These are phyloP conservation scores for Eupithecia exiguata DNA, from an alignment of 2,888 invertebrate genomes.

Conservation along the genomic window DNA sequence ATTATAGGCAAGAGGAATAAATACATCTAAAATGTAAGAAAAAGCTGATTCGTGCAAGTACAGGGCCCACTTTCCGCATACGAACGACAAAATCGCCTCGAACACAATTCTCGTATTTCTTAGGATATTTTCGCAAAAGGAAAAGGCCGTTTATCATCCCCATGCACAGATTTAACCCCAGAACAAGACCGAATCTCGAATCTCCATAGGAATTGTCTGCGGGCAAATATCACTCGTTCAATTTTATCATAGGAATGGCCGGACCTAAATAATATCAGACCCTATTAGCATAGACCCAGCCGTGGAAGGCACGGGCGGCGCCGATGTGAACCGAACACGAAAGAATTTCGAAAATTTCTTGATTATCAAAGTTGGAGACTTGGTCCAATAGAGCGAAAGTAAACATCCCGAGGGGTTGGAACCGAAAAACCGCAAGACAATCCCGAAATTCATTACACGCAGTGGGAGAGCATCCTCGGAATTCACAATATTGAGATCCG, in stretches of 20 bases:
- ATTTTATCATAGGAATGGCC: conserved; percentile 82
- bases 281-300: conserved; percentile 76
- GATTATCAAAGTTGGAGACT: conserved; percentile 53
- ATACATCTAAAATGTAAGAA: conserved; percentile 12
- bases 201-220: conserved; percentile 82
- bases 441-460: conserved; percentile 82
- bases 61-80: conserved; percentile 47
- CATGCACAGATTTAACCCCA: conserved; percentile 76
- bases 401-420: conserved; percentile 64
- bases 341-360: conserved; percentile 56
- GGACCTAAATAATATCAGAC: conserved; percentile 76
- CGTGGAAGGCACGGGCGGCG: conserved; percentile 68
- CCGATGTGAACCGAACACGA: conserved; percentile 52
- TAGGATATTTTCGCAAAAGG: conserved; percentile 63
- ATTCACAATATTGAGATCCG: conserved; percentile 82
- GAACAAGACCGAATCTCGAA: conserved; percentile 81
- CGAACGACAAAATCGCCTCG: conserved; percentile 48
- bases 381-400: conserved; percentile 61
- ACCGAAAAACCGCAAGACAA: conserved; percentile 81
- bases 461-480: conserved; percentile 75
- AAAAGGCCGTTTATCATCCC: conserved; percentile 72
- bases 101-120: conserved; percentile 37
- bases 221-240: conserved; percentile 77
- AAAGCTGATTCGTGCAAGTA: conserved; percentile 46
- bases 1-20: conserved; percentile 11